A percentile compares a stretch with the other conserved stretches of the same genome.
phyloP scores from a whole-genome alignment of 2,888 invertebrate species.

The Lochmaea capreae region DNA sequence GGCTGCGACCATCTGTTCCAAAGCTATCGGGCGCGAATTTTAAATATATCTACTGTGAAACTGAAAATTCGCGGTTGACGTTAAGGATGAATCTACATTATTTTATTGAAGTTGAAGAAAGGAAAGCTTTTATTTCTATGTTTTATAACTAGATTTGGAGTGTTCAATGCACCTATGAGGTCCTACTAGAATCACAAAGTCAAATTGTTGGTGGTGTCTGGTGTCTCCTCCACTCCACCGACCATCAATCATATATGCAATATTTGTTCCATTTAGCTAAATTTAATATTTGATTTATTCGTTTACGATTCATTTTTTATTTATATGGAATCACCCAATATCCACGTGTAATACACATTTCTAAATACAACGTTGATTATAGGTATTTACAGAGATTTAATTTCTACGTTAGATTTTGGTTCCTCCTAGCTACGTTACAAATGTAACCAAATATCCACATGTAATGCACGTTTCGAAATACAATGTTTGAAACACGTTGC shows the following conservation, averaged over 20 bases:
- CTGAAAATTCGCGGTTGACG: neutral
- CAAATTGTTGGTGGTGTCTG: too few relatives aligned
- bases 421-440: neutral
- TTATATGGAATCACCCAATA: neutral
- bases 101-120: neutral
- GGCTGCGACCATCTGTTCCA: neutral
- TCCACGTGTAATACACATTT: constrained; percentile 3
- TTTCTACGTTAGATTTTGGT: constrained; percentile 1
- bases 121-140: too few relatives aligned
- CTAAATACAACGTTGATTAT: neutral
- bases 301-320: neutral
- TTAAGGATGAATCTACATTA: neutral
- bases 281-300: too few relatives aligned
- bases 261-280: too few relatives aligned
- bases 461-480: neutral
- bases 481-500: neutral
- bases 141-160: too few relatives aligned
- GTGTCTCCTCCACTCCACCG: too few relatives aligned
- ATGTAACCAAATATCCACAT: neutral
- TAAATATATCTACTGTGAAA: too few relatives aligned
- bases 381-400: neutral
- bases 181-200: too few relatives aligned
- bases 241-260: too few relatives aligned
- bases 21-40: too few relatives aligned
- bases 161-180: too few relatives aligned